Percentiles rank a stretch among this genome's conserved stretches.
These are phyloP conservation scores for Halictus quadricinctus DNA, from an alignment of 2,888 invertebrate species.

Conservation along the genomic window DNA sequence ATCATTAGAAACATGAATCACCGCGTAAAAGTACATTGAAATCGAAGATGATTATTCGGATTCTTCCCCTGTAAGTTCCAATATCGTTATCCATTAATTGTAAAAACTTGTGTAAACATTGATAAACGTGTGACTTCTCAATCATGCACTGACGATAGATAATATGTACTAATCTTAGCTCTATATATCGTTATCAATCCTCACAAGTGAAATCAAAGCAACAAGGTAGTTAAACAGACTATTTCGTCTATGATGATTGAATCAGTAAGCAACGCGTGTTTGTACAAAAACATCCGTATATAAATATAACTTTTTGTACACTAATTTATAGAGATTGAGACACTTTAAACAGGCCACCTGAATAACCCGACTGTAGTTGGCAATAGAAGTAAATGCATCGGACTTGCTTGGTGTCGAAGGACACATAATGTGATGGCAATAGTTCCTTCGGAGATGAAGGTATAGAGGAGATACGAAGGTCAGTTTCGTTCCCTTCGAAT, in stretches of 20 bases:
- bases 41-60: too few species aligned
- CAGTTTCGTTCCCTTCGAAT: not conserved
- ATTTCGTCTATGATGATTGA: not conserved
- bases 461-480: not conserved
- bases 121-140: not conserved
- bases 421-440: not conserved
- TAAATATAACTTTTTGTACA: not conserved
- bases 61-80: not conserved
- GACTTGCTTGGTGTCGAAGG: not conserved
- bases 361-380: not conserved
- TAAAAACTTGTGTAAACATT: not conserved
- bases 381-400: not conserved
- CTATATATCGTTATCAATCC: not conserved
- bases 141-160: not conserved
- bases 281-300: not conserved
- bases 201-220: not conserved
- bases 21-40: too few species aligned
- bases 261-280: not conserved
- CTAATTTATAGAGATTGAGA: slow-evolving; percentile 4
- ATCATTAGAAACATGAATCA: too few species aligned
- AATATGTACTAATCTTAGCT: not conserved
- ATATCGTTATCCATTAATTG: not conserved
- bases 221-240: not conserved
- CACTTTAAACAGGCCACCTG: slow-evolving; percentile 6
- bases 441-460: not conserved